Evolutionary conservation across 2,888 invertebrate species (phyloP).

Genomic region (Heliconius aoede): DNA sequence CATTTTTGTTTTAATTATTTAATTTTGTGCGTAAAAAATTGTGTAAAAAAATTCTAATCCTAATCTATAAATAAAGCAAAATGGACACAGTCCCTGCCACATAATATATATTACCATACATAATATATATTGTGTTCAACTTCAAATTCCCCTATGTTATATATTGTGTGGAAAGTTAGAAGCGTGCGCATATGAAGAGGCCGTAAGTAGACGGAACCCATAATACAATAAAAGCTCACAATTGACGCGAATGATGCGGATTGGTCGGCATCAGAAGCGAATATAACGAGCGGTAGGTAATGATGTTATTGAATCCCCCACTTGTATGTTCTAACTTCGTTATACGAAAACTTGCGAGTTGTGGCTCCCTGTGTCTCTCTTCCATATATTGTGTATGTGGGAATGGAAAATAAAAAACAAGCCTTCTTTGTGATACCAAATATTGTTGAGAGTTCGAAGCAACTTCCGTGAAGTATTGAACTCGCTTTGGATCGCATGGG

Average conservation of each 20-base stretch:
- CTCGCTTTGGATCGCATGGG: conserved; percentile 2
- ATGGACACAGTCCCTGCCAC: no score
- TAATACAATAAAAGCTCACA: conserved; percentile 45
- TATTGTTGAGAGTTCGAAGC: conserved; percentile 22
- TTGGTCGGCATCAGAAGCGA: conserved; percentile 46
- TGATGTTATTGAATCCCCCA: conserved; percentile 58
- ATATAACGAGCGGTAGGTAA: conserved; percentile 50
- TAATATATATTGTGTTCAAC: background rate
- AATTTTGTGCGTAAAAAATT: no score
- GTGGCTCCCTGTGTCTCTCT: conserved; percentile 36
- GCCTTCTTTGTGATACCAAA: conserved; percentile 31
- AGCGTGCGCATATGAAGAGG: conserved; percentile 20
- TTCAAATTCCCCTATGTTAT: background rate
- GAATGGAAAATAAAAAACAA: conserved; percentile 22
- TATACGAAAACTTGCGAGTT: conserved; percentile 61
- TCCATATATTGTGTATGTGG: conserved; percentile 34
- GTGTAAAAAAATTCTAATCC: background rate
- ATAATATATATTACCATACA: no score
- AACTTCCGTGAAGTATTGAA: conserved; percentile 21
- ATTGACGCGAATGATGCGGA: conserved; percentile 45
- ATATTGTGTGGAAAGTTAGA: conserved; percentile 10
- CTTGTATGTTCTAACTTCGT: conserved; percentile 67
- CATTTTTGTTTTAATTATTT: no score
- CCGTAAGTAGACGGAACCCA: conserved; percentile 21
- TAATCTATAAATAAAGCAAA: background rate